Base-by-base conservation (phyloP, 1,140 invertebrate species). In the Anoplolepis gracilipes region DNA sequence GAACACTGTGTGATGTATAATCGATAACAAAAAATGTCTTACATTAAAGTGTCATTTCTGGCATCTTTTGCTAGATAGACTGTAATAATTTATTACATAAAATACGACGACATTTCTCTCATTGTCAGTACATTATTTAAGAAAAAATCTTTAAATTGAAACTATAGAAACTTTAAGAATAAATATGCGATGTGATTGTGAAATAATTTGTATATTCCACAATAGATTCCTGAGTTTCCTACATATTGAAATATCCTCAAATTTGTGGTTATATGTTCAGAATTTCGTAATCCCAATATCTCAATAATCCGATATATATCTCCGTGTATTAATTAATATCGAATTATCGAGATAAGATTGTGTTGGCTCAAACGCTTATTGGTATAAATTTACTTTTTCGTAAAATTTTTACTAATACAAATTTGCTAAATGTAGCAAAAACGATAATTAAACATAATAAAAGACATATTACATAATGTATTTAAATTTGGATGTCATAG, bases 321-420 rank as follows among this genome's bases (percentile, higher is more conserved):
- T 77, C 36, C 25, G 36, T 30, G 39, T 77, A 77, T 64, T 77
- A 77, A 77, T 77, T 77, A 77, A 39, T 77, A 64, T 64, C 57
- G 75, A 64, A 77, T 77, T 77, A 77, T 64, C 75, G 75, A 77
- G 36, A 77, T 77, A 25, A 39, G 36, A 42, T 77, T 77, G 36
- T 39, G 19, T 46, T 57, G 25, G 22, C 64, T 77, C 7, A 39
- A 61, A 13, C 25, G 10, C 55, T n/a, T 13, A 42, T 7, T 2
- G 13, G 2, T 16, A 11, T 77, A 22, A 77, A 77, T 77, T 39
- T 64, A 39, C 22, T 49, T 49, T 57, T 59, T 36, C 13, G n/a
- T 57, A 49, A 75, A 28, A 36, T 75, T 75, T 75, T 75, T 46
- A 16, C n/a, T 59, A 64, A 62, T 30, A 25, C 13, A 59, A 59